phyloP scores from a whole-genome alignment of 92 coral and sea anemone genomes.

The Bergia sp. region DNA sequence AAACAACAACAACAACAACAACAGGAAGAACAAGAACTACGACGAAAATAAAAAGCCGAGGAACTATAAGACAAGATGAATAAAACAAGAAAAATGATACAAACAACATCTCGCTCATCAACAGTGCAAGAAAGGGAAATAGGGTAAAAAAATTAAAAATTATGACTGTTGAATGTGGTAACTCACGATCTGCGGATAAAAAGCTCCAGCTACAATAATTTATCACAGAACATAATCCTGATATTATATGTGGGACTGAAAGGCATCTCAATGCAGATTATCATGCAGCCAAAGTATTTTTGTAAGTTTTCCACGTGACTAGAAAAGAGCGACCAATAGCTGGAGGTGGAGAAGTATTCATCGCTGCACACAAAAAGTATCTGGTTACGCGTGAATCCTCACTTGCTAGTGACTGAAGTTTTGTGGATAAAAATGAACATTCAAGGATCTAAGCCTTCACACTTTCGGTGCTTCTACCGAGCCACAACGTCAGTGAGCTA shows the following conservation, averaged over 20 bases:
- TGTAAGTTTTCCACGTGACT: not conserved
- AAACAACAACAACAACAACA: no score
- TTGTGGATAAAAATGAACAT: not conserved
- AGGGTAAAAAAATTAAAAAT: not conserved
- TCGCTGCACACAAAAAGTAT: not conserved
- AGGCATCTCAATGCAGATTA: slow-evolving; percentile 3
- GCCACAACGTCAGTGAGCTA: slow-evolving; percentile 3
- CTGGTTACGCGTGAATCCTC: not conserved
- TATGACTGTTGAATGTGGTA: not conserved
- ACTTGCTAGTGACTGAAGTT: slow-evolving; percentile 20
- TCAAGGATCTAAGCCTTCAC: not conserved
- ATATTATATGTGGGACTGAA: not conserved
- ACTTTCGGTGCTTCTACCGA: not conserved
- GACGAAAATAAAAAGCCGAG: no score
- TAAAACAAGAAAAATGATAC: no score
- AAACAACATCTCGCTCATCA: no score
- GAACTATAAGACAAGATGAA: no score
- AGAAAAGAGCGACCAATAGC: slow-evolving; percentile 6
- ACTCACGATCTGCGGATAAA: not conserved
- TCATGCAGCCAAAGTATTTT: not conserved
- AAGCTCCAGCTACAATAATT: not conserved
- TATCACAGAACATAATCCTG: not conserved
- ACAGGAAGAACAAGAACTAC: no score
- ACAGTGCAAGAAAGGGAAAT: no score
- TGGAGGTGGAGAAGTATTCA: slow-evolving; percentile 8